phyloP scores from a whole-genome alignment of 2,113 vertebrate genomes.

The Helogale parvula region DNA sequence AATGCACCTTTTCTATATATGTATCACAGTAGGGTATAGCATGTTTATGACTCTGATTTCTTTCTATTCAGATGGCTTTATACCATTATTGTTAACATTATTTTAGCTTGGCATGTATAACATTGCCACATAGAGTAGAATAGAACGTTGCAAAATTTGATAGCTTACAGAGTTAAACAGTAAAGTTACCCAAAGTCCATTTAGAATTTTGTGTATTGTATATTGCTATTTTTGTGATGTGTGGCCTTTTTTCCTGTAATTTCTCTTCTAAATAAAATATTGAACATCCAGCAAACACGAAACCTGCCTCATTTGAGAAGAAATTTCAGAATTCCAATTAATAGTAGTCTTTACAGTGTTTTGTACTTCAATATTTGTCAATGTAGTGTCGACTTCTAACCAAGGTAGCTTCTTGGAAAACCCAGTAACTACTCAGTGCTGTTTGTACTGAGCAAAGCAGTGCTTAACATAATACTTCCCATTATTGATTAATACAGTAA shows the following conservation, averaged over 20 bases:
- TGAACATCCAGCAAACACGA: constrained; percentile 72
- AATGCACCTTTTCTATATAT: constrained; percentile 64
- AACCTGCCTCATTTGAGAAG: constrained; percentile 76
- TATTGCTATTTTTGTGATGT: constrained; percentile 75
- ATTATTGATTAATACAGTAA: constrained; percentile 53
- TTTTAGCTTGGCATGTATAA: constrained; percentile 73
- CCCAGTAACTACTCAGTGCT: constrained; percentile 57
- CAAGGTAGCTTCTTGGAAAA: constrained; percentile 61
- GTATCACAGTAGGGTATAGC: constrained; percentile 54
- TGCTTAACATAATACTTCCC: constrained; percentile 56
- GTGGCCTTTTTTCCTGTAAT: constrained; percentile 72
- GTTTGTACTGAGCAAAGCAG: constrained; percentile 61
- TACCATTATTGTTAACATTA: constrained; percentile 59
- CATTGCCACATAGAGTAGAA: constrained; percentile 63
- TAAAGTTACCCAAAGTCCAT: constrained; percentile 61
- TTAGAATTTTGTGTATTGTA: constrained; percentile 70
- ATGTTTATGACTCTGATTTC: constrained; percentile 74
- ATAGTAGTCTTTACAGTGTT: constrained; percentile 60
- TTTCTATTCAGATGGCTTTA: constrained; percentile 68
- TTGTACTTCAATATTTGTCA: constrained; percentile 74
- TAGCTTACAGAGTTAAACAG: constrained; percentile 66
- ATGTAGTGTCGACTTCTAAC: constrained; percentile 61
- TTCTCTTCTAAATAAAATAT: constrained; percentile 68
- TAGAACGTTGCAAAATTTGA: constrained; percentile 73
- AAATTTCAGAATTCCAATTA: constrained; percentile 67